Base-by-base conservation (phyloP, 1,140 invertebrate genomes). In the Macrosteles quadrilineatus region DNA sequence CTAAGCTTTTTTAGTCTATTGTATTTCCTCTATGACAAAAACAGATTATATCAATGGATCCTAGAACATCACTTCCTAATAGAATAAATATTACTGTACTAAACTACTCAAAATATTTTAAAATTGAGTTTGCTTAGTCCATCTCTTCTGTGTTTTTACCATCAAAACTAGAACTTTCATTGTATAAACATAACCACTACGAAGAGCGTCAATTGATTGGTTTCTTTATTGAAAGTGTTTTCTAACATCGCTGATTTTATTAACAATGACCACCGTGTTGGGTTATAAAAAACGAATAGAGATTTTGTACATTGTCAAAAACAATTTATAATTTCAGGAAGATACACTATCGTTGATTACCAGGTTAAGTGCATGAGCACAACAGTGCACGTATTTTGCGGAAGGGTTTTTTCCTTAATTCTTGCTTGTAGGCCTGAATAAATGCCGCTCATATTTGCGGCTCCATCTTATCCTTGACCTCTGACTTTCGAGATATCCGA, bases 21-120 rank as follows among this genome's bases (percentile, higher is more conserved):
- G n/a, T n/a, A n/a, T n/a, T n/a, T n/a, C n/a, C n/a, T n/a, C n/a
- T n/a, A n/a, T n/a, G n/a, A n/a, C n/a, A n/a, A n/a, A n/a, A n/a
- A n/a, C n/a, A 53, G 19, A 53, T 53, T 17, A 53, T 19, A 21
- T 53, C 47, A 6, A 53, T 53, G 6, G 47, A 11, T 53, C 21
- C 47, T 11, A 53, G 47, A 6, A 53, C 6, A 6, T 11, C 19
- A 53, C 47, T 53, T 53, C 21, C 47, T 11, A 53, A 14, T 21
- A 53, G 4, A 53, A 53, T 53, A 11, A 53, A 6, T 14, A 53
- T 53, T 53, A 53, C 47, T 53, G 47, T 53, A 17, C 11, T 11
- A 53, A 17, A 21, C 4, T 53, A 19, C 4, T 53, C 47, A 53
- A 53, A 53, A 53, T 53, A 53, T 53, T 53, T 53, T 19, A 53